Evolutionary conservation across 1,140 invertebrate genomes (phyloP), one percentile per base, ranked within the genome.

Genomic region (Arctopsyche grandis): DNA sequence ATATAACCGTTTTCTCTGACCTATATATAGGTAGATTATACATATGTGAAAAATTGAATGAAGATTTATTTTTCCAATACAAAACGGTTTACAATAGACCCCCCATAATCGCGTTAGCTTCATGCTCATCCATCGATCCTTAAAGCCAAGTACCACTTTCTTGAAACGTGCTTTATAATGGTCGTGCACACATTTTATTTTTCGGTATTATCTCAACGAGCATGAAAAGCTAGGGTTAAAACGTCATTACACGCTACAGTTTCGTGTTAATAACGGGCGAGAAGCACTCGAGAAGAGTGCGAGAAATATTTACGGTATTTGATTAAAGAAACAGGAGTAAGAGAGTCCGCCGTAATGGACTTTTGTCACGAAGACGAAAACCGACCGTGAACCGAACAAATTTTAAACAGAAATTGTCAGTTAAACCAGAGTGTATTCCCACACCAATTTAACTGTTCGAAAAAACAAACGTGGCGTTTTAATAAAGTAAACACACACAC

Each of bases 231-330:
- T 19, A 16, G 16, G 16, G 9, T 21, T 52, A 52, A 60, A 60
- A 19, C 56, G 56, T 60, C 56, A 60, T 21, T 60, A n/a, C 9
- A 10, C 9, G 1, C 5, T 9, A 9, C 9, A 60, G 56, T 7
- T 38, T 38, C 29, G 56, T 60, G 56, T 60, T 60, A 60, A 60
- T 16, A 60, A 60, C 19, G n/a, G 21, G 21, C 56, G 56, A 60
- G 16, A 60, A 19, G 56, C 56, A 60, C 56, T 60, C 16, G 16
- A 16, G 56, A 14, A 16, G 48, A 14, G 48, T 52, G 12, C 48
- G 56, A 19, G 56, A 60, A 60, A 60, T 19, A 60, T 60, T 60
- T 60, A 60, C 56, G 56, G 56, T 60, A 21, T 60, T 60, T 60
- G 56, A 60, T 56, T 60, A 60, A 60, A 21, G 56, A 60, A 60